phyloP scores from a whole-genome alignment of 2,888 invertebrate species.

The Hydrotaea diabolus region DNA sequence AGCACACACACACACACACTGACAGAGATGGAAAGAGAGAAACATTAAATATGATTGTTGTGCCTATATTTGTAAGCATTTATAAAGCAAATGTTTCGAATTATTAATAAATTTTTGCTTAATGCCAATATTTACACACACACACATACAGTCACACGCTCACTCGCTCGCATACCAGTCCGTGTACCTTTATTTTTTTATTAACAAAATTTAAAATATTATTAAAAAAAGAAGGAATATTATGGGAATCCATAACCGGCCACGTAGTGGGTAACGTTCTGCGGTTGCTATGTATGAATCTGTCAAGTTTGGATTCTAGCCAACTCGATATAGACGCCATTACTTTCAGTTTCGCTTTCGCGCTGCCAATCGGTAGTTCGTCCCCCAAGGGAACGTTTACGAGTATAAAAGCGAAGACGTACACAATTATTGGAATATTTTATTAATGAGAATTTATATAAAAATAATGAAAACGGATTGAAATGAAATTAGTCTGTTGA shows the following conservation, averaged over 20 bases:
- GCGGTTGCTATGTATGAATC: background rate
- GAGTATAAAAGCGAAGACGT: slow-evolving; percentile 12
- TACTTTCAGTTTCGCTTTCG: slow-evolving; percentile 42
- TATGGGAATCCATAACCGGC: background rate
- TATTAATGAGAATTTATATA: slow-evolving; percentile 54
- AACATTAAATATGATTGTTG: slow-evolving; percentile 43
- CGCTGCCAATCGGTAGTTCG: background rate
- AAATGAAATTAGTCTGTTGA: slow-evolving; percentile 56
- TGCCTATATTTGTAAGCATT: slow-evolving; percentile 50
- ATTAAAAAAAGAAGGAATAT: background rate
- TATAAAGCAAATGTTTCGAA: slow-evolving; percentile 45
- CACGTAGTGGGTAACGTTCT: background rate
- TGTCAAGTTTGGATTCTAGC: slow-evolving; percentile 49
- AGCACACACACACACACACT: background rate
- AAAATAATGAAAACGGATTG: slow-evolving; percentile 54
- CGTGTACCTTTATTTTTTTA: too few species aligned
- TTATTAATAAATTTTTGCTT: slow-evolving; percentile 47
- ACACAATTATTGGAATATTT: background rate
- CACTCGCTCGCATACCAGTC: too few species aligned
- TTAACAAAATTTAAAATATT: background rate
- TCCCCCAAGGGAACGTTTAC: slow-evolving; percentile 43
- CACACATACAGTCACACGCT: background rate
- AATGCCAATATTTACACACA: background rate
- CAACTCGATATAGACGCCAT: slow-evolving; percentile 49
- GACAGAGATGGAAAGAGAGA: background rate